These are phyloP conservation scores for Harpagifer antarcticus DNA, from an alignment of 2,797 vertebrate species.

Conservation along the genomic window DNA sequence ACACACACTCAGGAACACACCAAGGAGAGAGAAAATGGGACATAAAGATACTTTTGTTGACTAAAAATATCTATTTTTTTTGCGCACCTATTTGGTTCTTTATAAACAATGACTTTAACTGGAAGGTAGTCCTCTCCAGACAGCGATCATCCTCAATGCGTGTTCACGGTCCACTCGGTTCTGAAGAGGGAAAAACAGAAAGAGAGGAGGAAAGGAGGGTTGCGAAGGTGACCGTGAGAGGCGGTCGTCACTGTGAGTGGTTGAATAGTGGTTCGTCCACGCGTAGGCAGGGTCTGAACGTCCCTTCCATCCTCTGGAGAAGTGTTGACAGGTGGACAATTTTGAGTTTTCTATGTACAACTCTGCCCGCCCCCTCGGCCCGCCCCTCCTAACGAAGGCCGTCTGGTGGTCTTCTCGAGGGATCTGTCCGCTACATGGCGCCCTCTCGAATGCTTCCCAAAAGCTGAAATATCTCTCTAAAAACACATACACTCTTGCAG, in stretches of 20 bases:
- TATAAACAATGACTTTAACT: constrained; percentile 57
- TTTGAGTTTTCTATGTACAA: constrained; percentile 73
- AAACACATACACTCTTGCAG: constrained; percentile 25
- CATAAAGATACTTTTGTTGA: constrained; percentile 51
- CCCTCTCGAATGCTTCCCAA: constrained; percentile 33
- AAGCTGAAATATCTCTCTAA: constrained; percentile 37
- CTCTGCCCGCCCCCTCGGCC: constrained; percentile 55
- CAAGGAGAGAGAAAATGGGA: constrained; percentile 35
- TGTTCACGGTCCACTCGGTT: constrained; percentile 42
- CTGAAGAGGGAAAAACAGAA: constrained; percentile 42
- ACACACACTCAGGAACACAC: constrained; percentile 73
- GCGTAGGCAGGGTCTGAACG: constrained; percentile 44
- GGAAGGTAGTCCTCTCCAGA: constrained; percentile 61
- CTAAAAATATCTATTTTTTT: constrained; percentile 62
- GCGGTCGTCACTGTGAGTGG: constrained; percentile 55
- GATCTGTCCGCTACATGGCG: constrained; percentile 37
- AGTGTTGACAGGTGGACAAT: constrained; percentile 49
- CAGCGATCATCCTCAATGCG: constrained; percentile 50
- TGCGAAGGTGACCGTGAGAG: constrained; percentile 49
- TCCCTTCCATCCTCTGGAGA: constrained; percentile 52
- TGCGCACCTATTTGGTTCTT: constrained; percentile 76
- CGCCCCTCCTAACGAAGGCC: constrained; percentile 59
- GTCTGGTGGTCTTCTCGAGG: constrained; percentile 52
- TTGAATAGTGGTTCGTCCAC: constrained; percentile 81
- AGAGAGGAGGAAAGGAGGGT: constrained; percentile 44